phyloP scores from a whole-genome alignment of 2,888 invertebrate species.

The Agonopterix arenella region DNA sequence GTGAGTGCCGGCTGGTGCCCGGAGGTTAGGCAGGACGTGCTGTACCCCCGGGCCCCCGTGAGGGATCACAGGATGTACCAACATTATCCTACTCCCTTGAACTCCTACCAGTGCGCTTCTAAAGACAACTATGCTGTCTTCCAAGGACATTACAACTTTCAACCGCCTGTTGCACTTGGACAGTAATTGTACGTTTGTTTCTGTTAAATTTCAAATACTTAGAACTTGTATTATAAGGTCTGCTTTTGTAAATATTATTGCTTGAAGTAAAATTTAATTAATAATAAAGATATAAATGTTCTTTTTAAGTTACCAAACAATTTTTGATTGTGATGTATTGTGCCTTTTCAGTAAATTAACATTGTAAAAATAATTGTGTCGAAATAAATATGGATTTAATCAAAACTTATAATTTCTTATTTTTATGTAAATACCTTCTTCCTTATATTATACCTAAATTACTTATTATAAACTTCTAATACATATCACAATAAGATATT shows the following conservation, averaged over 20 bases:
- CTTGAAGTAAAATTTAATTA: too few species aligned
- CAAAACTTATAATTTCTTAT: too few species aligned
- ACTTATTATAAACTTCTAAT: too few species aligned
- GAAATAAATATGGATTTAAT: slow-evolving; percentile 4
- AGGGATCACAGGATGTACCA: slow-evolving; percentile 58
- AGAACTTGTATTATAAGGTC: background rate
- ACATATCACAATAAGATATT: too few species aligned
- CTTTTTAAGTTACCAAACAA: slow-evolving; percentile 45
- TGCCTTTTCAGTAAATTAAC: too few species aligned
- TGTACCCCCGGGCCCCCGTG: slow-evolving; percentile 44
- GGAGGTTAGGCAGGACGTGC: slow-evolving; percentile 50
- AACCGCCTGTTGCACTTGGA: slow-evolving; percentile 65
- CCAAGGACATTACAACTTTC: slow-evolving; percentile 69
- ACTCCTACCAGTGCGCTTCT: slow-evolving; percentile 62
- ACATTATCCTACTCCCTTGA: slow-evolving; percentile 51
- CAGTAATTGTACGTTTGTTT: slow-evolving; percentile 30
- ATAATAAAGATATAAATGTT: slow-evolving; percentile 1
- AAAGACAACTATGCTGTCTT: slow-evolving; percentile 69
- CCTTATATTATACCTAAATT: too few species aligned
- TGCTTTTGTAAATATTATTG: background rate
- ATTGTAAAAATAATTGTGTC: background rate
- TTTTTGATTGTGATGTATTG: slow-evolving; percentile 33
- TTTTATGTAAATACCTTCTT: too few species aligned
- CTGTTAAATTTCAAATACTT: too few species aligned
- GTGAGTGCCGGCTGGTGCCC: slow-evolving; percentile 53